phyloP scores from a whole-genome alignment of 2,888 invertebrate species.

The Noctua fimbriata region DNA sequence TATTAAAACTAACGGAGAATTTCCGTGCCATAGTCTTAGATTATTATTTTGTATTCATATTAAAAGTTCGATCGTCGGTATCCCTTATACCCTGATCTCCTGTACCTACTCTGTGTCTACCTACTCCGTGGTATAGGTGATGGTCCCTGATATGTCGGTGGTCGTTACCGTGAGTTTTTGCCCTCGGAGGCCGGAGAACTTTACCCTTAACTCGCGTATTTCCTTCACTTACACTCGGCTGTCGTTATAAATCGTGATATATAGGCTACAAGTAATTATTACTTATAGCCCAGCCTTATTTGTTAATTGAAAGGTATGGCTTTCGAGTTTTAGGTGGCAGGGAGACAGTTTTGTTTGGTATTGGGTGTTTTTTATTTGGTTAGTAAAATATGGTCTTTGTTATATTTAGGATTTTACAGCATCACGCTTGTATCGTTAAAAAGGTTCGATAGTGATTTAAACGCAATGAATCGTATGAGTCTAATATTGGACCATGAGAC shows the following conservation, averaged over 20 bases:
- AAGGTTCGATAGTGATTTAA: neutral
- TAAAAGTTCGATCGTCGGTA: neutral
- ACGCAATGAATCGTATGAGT: neutral
- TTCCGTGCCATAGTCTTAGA: neutral
- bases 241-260: conserved; percentile 68
- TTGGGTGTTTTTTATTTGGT: conserved; percentile 26
- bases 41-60: neutral
- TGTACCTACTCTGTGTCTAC: neutral
- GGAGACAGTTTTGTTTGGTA: conserved; percentile 30
- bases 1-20: neutral
- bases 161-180: conserved; percentile 67
- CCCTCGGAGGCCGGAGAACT: conserved; percentile 60
- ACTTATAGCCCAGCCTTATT: conserved; percentile 59
- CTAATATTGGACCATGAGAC: neutral
- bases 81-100: neutral
- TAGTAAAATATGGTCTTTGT: neutral
- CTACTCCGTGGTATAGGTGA: conserved; percentile 29
- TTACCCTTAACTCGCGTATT: conserved; percentile 66
- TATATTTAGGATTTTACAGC: too few species aligned
- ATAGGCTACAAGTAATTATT: conserved; percentile 67
- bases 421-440: neutral
- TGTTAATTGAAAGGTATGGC: conserved; percentile 67
- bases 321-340: conserved; percentile 41
- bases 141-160: conserved; percentile 53
- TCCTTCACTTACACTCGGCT: conserved; percentile 66